Base-by-base conservation (phyloP, 1,140 invertebrate species). In the Parapsyche elsis region DNA sequence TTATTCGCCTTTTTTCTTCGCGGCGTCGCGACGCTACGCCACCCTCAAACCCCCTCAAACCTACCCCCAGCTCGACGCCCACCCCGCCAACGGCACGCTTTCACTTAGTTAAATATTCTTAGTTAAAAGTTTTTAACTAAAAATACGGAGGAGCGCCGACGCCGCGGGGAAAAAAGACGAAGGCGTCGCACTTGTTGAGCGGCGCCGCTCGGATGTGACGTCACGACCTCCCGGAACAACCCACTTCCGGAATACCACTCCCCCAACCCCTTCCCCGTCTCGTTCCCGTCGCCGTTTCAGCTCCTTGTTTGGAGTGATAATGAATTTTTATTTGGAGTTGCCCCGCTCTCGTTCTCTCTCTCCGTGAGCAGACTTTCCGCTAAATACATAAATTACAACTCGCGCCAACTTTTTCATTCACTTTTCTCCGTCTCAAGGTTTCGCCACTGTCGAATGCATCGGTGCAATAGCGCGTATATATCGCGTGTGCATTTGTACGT, bases 101-200 rank as follows among this genome's bases (percentile, higher is more conserved):
- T 78, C 79, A 78, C 81, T 83, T 83, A 83, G 81, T 83, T 83
- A 83, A 83, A 83, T 83, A 83, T 83, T 83, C 81, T 83, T 83
- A 83, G 81, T 83, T 83, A 83, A 83, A 83, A 83, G 81, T 83
- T 83, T 79, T 78, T 78, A 83, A 83, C 81, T 83, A 83, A 83
- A 83, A 83, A 82, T 82, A 82, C 73, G 73, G 71, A 71, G 64
- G 9, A 61, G 21, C 70, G 57, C 67, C 76, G n/a, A 38, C 76
- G 70, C 46, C 67, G 64, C 61, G 49, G 19, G 45, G 76, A 81
- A 74, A 78, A 81, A 80, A 80, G 61, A 76, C 45, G 73, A 49
- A 53, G 49, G 71, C 78, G 26, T 16, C n/a, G 1, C 57, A 83
- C 81, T 83, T 83, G 81, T 83, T 83, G 81, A 83, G 76, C 81